Evolutionary conservation across 2,113 vertebrate species (phyloP), one percentile per base, ranked within the genome.

Genomic region (Mesocricetus auratus): DNA sequence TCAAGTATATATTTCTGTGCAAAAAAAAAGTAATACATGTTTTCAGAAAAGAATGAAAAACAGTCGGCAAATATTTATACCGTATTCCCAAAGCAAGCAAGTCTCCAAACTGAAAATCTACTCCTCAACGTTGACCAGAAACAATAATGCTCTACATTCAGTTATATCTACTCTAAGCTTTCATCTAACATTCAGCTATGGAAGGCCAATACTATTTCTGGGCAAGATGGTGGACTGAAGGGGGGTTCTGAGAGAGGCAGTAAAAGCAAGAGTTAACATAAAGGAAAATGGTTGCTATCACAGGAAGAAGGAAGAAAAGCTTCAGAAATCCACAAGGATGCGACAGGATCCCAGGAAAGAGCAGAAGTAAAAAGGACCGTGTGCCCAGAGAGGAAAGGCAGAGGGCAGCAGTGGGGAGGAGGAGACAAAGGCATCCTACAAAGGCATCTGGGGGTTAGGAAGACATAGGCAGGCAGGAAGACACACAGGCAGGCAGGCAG

Each of bases 1-100:
- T 88, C 68, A 94, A 78, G 26, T 78, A 91, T 75, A 93, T 53
- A 1, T 96, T 95, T 95, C 45, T 94, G 7, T 86, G 12, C 31
- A 47, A 47, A 47, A 47, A 56, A 96, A 58, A 68, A 68, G 50
- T 47, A 97, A 93, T 71, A 92, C 64, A 91, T 45, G 85, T 53
- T 97, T 96, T 95, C 86, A 96, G 24, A 93, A 94, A 13, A 91
- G 21, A 95, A 94, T 83, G 3, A 62, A 24, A 93, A 95, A 87
- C 31, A 8, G 69, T 10, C 92, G 31, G 58, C n/a, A 90, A 60
- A 93, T 4, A 94, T 93, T 91, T 74, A 92, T 0, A 86, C 8
- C 88, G 81, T 29, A 94, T 96, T 96, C 89, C 69, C 66, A 36
- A 7, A 85, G 31, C 58, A 82, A 68, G 24, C 19, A 94, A 66